Evolutionary conservation across 2,113 vertebrate genomes (phyloP).

Genomic region (Guaruba guarouba): DNA sequence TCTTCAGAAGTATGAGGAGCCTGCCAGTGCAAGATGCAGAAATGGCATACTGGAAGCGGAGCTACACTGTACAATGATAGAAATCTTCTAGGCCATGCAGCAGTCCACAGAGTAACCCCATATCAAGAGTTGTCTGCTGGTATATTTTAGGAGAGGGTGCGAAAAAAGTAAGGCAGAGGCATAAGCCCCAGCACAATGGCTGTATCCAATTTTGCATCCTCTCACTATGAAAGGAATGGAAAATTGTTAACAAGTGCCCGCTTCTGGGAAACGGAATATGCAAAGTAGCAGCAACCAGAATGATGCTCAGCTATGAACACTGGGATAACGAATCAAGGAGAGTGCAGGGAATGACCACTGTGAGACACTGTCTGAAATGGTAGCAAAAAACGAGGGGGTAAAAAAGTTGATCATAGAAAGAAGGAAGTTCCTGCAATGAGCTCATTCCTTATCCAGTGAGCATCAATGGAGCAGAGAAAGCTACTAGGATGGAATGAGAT

Average conservation of each 20-base stretch:
- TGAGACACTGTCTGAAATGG: not conserved
- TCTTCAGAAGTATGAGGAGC: not conserved
- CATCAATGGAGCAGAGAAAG: not conserved
- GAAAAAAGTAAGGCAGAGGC: not conserved
- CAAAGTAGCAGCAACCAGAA: not conserved
- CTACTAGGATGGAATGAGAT: not conserved
- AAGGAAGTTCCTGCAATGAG: not conserved
- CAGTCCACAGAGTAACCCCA: not conserved
- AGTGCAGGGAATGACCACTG: not conserved
- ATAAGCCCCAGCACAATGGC: not conserved
- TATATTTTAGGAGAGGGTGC: not conserved
- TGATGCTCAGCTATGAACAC: rapidly evolving
- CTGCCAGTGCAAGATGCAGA: not conserved
- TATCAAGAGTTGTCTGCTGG: rapidly evolving
- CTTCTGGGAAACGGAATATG: not conserved
- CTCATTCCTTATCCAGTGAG: not conserved
- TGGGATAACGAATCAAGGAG: not conserved
- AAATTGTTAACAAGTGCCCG: not conserved
- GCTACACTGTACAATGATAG: not conserved
- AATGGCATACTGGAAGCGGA: not conserved
- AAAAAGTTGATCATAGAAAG: rapidly evolving
- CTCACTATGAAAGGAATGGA: not conserved
- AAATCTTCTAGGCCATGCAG: not conserved
- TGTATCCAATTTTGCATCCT: not conserved
- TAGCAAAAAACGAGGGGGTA: not conserved